Percentiles rank a stretch among this genome's conserved stretches.
Evolutionary conservation across 2,113 vertebrate genomes (phyloP).

Genomic region (Panurus biarmicus): DNA sequence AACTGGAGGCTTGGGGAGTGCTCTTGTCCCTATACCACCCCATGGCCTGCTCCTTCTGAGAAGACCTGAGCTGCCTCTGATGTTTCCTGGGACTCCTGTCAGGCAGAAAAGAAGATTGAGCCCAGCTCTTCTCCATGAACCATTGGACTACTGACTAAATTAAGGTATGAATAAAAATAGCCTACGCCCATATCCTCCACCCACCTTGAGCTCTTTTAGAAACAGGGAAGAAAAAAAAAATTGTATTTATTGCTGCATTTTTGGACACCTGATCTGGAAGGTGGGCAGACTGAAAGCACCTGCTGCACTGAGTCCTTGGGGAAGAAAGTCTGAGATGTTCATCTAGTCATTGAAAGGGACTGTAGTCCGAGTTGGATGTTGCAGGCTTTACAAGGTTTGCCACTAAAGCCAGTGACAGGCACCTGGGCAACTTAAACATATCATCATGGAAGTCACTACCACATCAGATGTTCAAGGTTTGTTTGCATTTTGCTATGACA

Average conservation of each 20-base stretch:
- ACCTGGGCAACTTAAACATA: background rate
- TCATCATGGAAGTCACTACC: background rate
- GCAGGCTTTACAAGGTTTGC: background rate
- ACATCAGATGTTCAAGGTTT: background rate
- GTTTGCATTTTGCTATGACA: background rate
- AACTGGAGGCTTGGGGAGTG: background rate
- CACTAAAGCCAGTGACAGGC: background rate
- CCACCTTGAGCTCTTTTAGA: conserved; percentile 36
- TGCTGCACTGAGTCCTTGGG: conserved; percentile 13
- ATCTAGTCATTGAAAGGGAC: background rate
- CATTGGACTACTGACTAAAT: conserved; percentile 14
- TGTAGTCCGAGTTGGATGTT: background rate
- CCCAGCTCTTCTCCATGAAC: background rate
- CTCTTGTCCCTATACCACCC: background rate
- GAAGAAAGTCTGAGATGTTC: background rate
- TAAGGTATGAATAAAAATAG: conserved; percentile 41
- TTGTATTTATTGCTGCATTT: background rate
- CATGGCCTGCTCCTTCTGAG: background rate
- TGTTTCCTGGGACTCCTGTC: background rate
- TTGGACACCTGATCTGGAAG: conserved; percentile 60
- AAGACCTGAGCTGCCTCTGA: background rate
- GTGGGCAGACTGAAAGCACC: conserved; percentile 60
- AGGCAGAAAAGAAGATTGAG: background rate
- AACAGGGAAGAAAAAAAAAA: conserved; percentile 8
- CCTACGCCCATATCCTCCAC: conserved; percentile 1